Base-by-base conservation (phyloP, 2,797 vertebrate species). In the Garrulus glandarius region DNA sequence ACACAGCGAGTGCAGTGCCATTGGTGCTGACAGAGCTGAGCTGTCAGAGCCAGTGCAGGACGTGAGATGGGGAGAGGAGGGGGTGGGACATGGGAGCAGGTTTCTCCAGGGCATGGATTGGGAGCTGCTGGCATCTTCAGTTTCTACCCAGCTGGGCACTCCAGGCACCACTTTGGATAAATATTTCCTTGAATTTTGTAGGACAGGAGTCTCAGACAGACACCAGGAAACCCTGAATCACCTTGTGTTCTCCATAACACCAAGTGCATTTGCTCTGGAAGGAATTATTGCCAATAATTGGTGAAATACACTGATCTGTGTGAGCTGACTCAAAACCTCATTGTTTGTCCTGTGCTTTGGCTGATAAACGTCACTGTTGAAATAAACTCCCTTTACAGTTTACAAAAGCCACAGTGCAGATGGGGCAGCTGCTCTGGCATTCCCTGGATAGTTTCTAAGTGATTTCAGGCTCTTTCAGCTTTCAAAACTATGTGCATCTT, bases 381-480 rank as follows among this genome's bases (percentile, higher is more conserved):
- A 43, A 47, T 53, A 61, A 43, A 52, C 13, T 86, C 79, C 59
- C 30, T 34, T 55, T 71, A 15, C 2, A 3, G 78, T 39, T 95
- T 93, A 52, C 47, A 55, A 68, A 88, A 92, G 24, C 3, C 3
- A 3, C 1, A 32, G 41, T 50, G 89, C 29, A 27, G 37, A 39
- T 56, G 77, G 65, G 65, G 85, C 93, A 87, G 95, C 96, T 96
- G 92, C 82, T 50, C 17, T 1, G 0, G 74, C 96, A 92, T 97
- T 96, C 97, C 95, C 81, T 0, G 5, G 49, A 70, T 93, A 53
- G 70, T 91, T 98, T 89, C 69, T 39, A 18, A 59, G 46, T 97
- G 94, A 96, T 84, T 93, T 94, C 96, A 96, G 88, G 10, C 89
- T 80, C 72, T 95, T 96, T 78, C 13, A 21, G 77, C 68, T 87